These are phyloP conservation scores for Drosophila monieri DNA, from an alignment of 2,888 invertebrate species.

Conservation along the genomic window DNA sequence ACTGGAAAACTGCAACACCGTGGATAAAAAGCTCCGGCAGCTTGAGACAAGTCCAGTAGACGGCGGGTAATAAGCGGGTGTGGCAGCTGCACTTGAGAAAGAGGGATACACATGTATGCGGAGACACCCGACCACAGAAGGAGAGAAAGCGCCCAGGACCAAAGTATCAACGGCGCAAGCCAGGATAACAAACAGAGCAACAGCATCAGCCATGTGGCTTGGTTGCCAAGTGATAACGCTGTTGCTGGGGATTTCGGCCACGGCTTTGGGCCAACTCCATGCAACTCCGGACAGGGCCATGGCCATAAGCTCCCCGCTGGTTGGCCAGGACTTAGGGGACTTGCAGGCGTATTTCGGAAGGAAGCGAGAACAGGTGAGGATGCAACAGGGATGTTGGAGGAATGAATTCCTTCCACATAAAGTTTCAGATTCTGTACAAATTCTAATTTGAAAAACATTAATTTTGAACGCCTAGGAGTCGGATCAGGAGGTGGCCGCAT, in stretches of 20 bases:
- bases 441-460: not conserved
- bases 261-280: conserved; percentile 51
- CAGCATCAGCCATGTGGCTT: conserved; percentile 37
- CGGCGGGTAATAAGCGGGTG: conserved; percentile 64
- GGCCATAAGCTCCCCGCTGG: conserved; percentile 57
- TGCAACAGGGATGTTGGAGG: too few relatives aligned
- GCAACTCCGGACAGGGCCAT: conserved; percentile 54
- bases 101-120: not conserved
- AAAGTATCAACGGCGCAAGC: conserved; percentile 13
- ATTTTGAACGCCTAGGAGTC: conserved; percentile 28
- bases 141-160: conserved; percentile 9
- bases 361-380: conserved; percentile 11
- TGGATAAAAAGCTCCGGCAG: conserved; percentile 59
- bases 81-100: conserved; percentile 47
- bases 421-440: too few relatives aligned
- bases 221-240: conserved; percentile 65
- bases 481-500: conserved; percentile 81
- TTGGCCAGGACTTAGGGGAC: conserved; percentile 48
- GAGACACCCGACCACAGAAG: conserved; percentile 16
- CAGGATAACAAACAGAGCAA: conserved; percentile 29
- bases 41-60: conserved; percentile 57
- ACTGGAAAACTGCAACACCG: conserved; percentile 28
- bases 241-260: conserved; percentile 56
- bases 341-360: conserved; percentile 44
- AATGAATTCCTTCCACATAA: too few relatives aligned